Conservation (phyloP, 2,888 invertebrate genomes). For the Malacosoma neustria region DNA sequence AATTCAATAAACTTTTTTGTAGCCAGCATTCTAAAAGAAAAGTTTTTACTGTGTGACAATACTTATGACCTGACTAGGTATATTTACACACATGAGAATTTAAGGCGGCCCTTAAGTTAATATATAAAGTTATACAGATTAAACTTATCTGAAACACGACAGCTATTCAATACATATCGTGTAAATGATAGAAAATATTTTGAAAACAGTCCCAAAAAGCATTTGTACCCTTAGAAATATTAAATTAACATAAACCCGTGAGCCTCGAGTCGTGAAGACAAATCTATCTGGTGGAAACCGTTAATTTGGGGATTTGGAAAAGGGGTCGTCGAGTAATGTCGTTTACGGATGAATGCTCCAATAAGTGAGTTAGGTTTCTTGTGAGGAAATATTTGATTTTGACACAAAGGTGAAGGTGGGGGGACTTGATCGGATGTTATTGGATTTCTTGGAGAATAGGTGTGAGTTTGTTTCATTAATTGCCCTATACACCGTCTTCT, state of each 20-base stretch:
- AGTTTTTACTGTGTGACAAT: too few relatives aligned
- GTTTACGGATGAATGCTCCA: conserved; percentile 37
- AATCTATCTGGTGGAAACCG: conserved; percentile 60
- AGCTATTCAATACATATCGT: too few relatives aligned
- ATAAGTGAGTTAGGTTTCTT: conserved; percentile 37
- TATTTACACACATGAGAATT: too few relatives aligned
- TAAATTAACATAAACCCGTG: conserved; percentile 63
- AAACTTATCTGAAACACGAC: too few relatives aligned
- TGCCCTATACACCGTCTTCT: conserved; percentile 14
- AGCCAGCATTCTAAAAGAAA: too few relatives aligned
- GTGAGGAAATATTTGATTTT: neutral
- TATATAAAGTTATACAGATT: too few relatives aligned
- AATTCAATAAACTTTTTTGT: too few relatives aligned
- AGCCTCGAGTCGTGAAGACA: conserved; percentile 51
- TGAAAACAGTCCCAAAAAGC: neutral
- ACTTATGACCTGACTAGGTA: too few relatives aligned
- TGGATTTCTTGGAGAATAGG: neutral
- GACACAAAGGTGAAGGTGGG: neutral
- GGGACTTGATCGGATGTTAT: neutral
- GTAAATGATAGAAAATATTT: too few relatives aligned
- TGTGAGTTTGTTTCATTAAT: neutral
- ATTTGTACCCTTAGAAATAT: conserved; percentile 35
- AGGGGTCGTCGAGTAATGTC: conserved; percentile 19
- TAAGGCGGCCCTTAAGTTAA: too few relatives aligned
- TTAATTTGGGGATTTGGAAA: conserved; percentile 38